A percentile compares a stretch with the other conserved stretches of the same genome.
phyloP scores from a whole-genome alignment of 1,140 invertebrate species.

The Drosophila kanapiae region DNA sequence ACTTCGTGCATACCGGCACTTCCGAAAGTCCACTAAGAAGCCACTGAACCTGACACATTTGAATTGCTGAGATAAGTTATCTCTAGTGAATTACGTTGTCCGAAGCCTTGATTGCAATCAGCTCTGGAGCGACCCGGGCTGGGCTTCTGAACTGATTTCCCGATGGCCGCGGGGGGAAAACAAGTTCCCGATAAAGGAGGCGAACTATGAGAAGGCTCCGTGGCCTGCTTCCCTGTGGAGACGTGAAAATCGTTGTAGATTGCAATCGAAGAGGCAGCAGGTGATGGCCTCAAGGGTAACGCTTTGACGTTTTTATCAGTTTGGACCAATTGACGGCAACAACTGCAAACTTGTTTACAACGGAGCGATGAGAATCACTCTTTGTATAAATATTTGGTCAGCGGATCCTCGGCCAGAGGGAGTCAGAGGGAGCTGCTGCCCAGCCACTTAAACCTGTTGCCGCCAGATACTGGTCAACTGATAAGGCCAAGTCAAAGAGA shows the following conservation, averaged over 20 bases:
- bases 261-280: constrained; percentile 60
- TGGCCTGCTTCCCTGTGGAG: constrained; percentile 44
- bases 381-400: constrained; percentile 54
- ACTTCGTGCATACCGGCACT: constrained; percentile 1
- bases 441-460: constrained; percentile 52
- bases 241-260: constrained; percentile 69
- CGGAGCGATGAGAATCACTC: constrained; percentile 27
- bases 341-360: constrained; percentile 49
- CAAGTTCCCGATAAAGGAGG: constrained; percentile 59
- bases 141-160: constrained; percentile 52
- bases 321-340: constrained; percentile 59
- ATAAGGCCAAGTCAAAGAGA: constrained; percentile 51
- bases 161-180: constrained; percentile 37
- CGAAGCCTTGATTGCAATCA: constrained; percentile 46
- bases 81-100: constrained; percentile 70
- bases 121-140: constrained; percentile 9
- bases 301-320: constrained; percentile 77
- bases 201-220: neutral
- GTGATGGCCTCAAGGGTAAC: constrained; percentile 66
- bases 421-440: constrained; percentile 19
- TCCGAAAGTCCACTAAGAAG: constrained; percentile 8
- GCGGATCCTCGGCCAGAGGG: constrained; percentile 6
- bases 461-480: constrained; percentile 42
- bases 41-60: constrained; percentile 26
- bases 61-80: constrained; percentile 50